These are phyloP conservation scores for Protula sp. DNA, from an alignment of 2,888 invertebrate genomes.

Conservation along the genomic window DNA sequence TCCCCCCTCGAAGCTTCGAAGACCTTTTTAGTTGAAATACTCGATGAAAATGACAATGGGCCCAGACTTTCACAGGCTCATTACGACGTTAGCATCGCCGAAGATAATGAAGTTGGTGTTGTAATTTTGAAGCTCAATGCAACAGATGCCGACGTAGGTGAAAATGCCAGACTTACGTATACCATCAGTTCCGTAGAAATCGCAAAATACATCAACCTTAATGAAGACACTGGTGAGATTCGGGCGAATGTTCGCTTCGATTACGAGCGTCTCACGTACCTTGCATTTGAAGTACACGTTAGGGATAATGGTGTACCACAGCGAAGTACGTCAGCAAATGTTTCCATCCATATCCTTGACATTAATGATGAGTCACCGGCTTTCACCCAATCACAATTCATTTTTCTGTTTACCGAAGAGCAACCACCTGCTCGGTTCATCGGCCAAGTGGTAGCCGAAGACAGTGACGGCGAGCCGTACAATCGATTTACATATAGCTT, in stretches of 20 bases:
- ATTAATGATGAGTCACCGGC: slow-evolving; percentile 3
- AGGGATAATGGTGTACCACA: neutral
- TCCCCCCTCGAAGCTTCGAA: neutral
- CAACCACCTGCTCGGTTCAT: no score
- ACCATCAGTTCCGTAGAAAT: neutral
- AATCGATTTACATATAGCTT: slow-evolving; percentile 1
- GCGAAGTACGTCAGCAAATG: neutral
- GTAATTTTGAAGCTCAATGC: slow-evolving; percentile 4
- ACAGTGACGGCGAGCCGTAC: slow-evolving; percentile 1
- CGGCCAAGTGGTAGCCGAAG: neutral
- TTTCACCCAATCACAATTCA: no score
- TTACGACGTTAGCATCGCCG: neutral
- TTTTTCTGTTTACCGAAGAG: no score
- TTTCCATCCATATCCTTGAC: slow-evolving; percentile 1
- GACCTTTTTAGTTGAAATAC: slow-evolving; percentile 1
- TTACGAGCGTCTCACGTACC: neutral
- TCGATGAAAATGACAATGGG: slow-evolving; percentile 2
- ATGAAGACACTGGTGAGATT: neutral
- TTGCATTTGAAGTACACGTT: neutral
- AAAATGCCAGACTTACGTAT: slow-evolving; percentile 1
- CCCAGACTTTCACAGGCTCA: neutral
- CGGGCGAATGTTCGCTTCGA: slow-evolving; percentile 1
- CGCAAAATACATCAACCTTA: neutral
- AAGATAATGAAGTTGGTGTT: slow-evolving; percentile 4
- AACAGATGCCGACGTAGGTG: slow-evolving; percentile 3